A percentile compares a stretch with the other conserved stretches of the same genome.
Conservation (phyloP, 2,888 invertebrate species). For the Periphyllus acericola region DNA sequence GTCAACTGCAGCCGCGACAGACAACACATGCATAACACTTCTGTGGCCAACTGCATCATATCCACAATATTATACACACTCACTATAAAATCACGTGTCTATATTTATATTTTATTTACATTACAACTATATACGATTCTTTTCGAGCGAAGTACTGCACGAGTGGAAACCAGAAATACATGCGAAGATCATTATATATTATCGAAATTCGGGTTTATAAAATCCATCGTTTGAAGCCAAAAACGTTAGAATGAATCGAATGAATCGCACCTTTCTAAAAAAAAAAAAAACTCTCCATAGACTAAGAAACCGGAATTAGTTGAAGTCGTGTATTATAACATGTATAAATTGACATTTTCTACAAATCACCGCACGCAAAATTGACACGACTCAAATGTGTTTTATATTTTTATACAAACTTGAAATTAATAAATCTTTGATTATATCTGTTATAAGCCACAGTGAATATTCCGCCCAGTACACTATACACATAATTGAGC, state of each 20-base stretch:
- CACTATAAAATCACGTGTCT: not conserved
- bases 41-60: no score
- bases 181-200: not conserved
- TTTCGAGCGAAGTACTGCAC: not conserved
- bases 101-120: not conserved
- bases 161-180: not conserved
- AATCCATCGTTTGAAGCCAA: not conserved
- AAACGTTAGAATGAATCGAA: not conserved
- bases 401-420: not conserved
- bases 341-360: slow-evolving; percentile 18
- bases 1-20: not conserved
- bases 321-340: not conserved
- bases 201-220: not conserved
- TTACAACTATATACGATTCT: not conserved
- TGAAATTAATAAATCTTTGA: slow-evolving; percentile 22
- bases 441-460: not conserved
- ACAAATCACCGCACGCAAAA: not conserved
- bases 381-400: not conserved
- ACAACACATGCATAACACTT: not conserved
- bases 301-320: not conserved
- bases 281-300: not conserved
- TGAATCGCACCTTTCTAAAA: not conserved
- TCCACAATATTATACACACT: no score
- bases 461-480: no score
- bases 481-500: no score